Evolutionary conservation across 2,888 invertebrate species (phyloP).

Genomic region (Carterocephalus palaemon): DNA sequence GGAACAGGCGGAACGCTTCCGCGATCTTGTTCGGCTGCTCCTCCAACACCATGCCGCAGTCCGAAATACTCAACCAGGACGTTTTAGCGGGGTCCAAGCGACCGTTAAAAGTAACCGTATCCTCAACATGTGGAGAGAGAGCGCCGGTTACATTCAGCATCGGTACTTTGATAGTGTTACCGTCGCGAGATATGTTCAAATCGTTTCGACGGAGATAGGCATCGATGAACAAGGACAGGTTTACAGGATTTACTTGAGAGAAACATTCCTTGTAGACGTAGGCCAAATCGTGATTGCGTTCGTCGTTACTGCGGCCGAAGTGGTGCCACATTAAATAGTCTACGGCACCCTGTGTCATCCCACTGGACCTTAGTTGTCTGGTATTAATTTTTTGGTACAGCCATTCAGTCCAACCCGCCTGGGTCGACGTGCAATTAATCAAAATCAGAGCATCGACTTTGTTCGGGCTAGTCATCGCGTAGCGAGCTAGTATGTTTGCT

Average conservation of each 20-base stretch:
- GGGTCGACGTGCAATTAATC: conserved; percentile 95
- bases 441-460: conserved; percentile 94
- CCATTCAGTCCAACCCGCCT: conserved; percentile 99
- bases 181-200: conserved; percentile 85
- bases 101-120: conserved; percentile 97
- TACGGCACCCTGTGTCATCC: conserved; percentile 94
- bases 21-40: conserved; percentile 98
- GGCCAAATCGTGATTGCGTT: conserved; percentile 95
- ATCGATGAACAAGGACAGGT: conserved; percentile 96
- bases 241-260: conserved; percentile 94
- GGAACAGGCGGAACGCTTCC: conserved; percentile 97
- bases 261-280: conserved; percentile 96
- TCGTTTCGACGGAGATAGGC: conserved; percentile 95
- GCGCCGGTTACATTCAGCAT: conserved; percentile 97
- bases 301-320: conserved; percentile 94
- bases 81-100: conserved; percentile 96
- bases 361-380: conserved; percentile 90
- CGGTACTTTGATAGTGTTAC: conserved; percentile 86
- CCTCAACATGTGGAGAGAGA: conserved; percentile 96
- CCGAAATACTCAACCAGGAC: conserved; percentile 99
- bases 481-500: conserved; percentile 96
- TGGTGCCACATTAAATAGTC: conserved; percentile 99
- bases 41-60: conserved; percentile 98
- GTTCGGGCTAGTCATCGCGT: conserved; percentile 90
- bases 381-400: conserved; percentile 98